Evolutionary conservation across 2,888 invertebrate species (phyloP), one percentile per base, ranked within the genome.

Genomic region (Drosophila koepferae): DNA sequence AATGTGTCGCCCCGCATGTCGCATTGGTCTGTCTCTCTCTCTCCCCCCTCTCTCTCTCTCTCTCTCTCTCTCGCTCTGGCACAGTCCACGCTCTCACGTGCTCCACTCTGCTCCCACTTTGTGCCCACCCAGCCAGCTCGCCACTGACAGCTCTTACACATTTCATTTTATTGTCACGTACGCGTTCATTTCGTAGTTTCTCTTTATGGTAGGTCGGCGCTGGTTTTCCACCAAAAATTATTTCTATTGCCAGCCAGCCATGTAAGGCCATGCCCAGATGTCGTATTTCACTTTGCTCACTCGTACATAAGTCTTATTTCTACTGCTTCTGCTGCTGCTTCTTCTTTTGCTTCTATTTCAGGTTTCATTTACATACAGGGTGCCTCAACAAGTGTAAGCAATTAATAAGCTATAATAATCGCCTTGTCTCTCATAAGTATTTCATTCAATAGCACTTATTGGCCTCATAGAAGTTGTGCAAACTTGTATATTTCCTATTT

Each of bases 151-250:
- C 75, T 70, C 76, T 85, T 82, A 87, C 82, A 89, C 90, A 89
- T 85, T 89, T 88, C 90, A 80, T 88, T 89, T 89, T 89, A 86
- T 91, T 89, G 90, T 89, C 89, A 91, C 91, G 88, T 91, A 82
- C 80, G 75, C 74, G 74, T 77, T 87, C 73, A 72, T 71, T 76
- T 77, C 72, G 74, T 61, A 72, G 81, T 76, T 81, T 74, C 89
- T 75, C 72, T 86, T 81, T 86, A 88, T 85, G 83, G 90, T 72
- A 78, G 85, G 71, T 75, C 72, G 85, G 67, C 34, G 61, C 65
- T 67, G 74, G 63, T 82, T 82, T 82, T 71, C 64, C 72, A 48
- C 68, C 68, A 65, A 83, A 75, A 76, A 77, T 80, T 70, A 80
- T 73, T 78, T 76, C 65, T 76, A 82, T 82, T 74, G 89, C 81